A percentile compares a stretch with the other conserved stretches of the same genome.
Evolutionary conservation across 2,888 invertebrate species (phyloP).

Genomic region (Agrochola lychnidis): DNA sequence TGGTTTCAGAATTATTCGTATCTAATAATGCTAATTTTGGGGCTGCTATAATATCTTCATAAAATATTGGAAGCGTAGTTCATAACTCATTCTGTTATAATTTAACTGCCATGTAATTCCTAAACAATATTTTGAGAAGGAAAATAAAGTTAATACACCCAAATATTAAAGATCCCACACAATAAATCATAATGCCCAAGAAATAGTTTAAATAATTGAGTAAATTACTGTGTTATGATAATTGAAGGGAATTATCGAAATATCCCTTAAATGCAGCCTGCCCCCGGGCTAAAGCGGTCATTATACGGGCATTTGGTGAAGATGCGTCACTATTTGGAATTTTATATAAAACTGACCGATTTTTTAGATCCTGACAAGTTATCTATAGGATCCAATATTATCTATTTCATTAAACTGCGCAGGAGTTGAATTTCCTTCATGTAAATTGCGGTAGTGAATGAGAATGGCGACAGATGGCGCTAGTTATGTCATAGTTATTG

Average conservation of each 20-base stretch:
- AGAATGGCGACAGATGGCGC: slow-evolving; percentile 26
- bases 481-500: background rate
- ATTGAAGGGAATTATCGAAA: slow-evolving; percentile 55
- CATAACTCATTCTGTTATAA: too few relatives aligned
- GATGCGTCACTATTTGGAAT: slow-evolving; percentile 29
- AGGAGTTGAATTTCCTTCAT: background rate
- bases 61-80: too few relatives aligned
- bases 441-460: background rate
- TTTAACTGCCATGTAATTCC: too few relatives aligned
- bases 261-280: slow-evolving; percentile 35
- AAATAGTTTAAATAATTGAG: slow-evolving; percentile 54
- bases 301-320: slow-evolving; percentile 51
- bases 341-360: background rate
- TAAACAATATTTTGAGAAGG: too few relatives aligned
- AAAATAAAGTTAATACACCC: too few relatives aligned
- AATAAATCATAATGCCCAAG: slow-evolving; percentile 54
- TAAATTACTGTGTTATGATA: slow-evolving; percentile 49
- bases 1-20: background rate
- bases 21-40: background rate
- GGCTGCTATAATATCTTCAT: too few relatives aligned
- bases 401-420: background rate
- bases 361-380: background rate
- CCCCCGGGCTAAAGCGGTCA: slow-evolving; percentile 45
- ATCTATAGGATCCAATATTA: too few relatives aligned
- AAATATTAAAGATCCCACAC: slow-evolving; percentile 5